Conservation (phyloP, 2,797 vertebrate species). For the Paramormyrops hopkinsi region DNA sequence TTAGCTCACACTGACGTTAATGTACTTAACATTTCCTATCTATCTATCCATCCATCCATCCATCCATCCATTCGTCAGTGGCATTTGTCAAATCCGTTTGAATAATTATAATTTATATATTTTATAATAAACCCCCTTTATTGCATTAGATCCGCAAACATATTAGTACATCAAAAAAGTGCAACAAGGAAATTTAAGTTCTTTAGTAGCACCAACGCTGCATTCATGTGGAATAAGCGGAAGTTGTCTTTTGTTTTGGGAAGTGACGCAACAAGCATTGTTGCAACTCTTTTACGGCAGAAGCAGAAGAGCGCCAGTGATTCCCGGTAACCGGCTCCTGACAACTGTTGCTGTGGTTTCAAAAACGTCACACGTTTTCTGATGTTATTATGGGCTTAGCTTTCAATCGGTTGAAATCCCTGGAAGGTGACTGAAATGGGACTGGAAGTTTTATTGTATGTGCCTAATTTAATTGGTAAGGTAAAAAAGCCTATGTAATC, state of each 20-base stretch:
- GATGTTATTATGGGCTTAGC: background rate
- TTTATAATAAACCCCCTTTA: background rate
- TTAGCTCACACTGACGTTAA: background rate
- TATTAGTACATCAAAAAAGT: background rate
- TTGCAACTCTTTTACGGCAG: background rate
- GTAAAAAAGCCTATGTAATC: background rate
- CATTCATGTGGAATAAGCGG: background rate
- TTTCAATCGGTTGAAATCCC: background rate
- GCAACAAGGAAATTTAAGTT: background rate
- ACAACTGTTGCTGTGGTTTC: background rate
- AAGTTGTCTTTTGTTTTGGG: slow-evolving; percentile 1
- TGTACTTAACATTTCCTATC: background rate
- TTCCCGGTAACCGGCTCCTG: background rate
- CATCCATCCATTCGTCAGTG: background rate
- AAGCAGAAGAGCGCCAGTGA: background rate
- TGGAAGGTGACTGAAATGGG: slow-evolving; percentile 36
- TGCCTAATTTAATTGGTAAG: slow-evolving; percentile 56
- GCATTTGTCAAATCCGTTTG: background rate
- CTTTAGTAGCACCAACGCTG: background rate
- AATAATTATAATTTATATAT: background rate
- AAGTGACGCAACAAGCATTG: background rate
- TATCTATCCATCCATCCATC: background rate
- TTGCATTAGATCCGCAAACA: background rate
- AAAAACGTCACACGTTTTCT: background rate
- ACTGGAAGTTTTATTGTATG: slow-evolving; percentile 43